Percentiles rank a stretch among this genome's conserved stretches.
Evolutionary conservation across 2,797 vertebrate genomes (phyloP).

Genomic region (Pipistrellus pygmaeus): DNA sequence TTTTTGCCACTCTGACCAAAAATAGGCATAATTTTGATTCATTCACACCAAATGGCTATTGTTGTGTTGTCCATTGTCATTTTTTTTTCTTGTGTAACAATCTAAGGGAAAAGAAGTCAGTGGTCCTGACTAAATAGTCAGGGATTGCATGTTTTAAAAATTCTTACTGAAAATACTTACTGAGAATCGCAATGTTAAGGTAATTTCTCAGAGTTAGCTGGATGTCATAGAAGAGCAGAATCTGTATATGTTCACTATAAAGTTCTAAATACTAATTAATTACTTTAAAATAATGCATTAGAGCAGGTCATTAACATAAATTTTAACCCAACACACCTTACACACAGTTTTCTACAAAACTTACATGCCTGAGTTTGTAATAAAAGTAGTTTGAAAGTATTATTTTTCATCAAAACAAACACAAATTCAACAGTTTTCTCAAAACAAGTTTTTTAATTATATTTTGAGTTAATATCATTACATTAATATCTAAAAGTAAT

Average conservation of each 20-base stretch:
- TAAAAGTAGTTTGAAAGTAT: background rate
- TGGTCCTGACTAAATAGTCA: background rate
- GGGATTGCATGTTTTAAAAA: background rate
- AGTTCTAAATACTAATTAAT: slow-evolving; percentile 31
- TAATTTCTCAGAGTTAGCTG: slow-evolving; percentile 20
- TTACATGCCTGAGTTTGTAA: background rate
- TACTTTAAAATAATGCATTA: slow-evolving; percentile 18
- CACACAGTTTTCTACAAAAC: background rate
- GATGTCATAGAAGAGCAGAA: background rate
- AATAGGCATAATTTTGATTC: background rate
- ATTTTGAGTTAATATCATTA: background rate
- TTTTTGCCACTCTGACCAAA: background rate
- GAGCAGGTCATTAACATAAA: background rate
- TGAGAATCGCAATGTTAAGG: background rate
- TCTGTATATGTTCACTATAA: background rate
- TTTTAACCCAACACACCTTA: background rate
- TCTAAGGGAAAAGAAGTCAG: background rate
- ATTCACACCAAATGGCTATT: background rate
- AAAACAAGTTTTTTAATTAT: background rate
- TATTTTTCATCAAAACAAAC: slow-evolving; percentile 58
- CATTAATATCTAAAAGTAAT: background rate
- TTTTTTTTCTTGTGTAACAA: background rate
- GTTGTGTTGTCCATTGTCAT: background rate
- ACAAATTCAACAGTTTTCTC: background rate
- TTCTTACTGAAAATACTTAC: too few species aligned